A percentile compares a stretch with the other conserved stretches of the same genome.
These are phyloP conservation scores for Colaptes auratus DNA, from an alignment of 2,113 vertebrate species.

Conservation along the genomic window DNA sequence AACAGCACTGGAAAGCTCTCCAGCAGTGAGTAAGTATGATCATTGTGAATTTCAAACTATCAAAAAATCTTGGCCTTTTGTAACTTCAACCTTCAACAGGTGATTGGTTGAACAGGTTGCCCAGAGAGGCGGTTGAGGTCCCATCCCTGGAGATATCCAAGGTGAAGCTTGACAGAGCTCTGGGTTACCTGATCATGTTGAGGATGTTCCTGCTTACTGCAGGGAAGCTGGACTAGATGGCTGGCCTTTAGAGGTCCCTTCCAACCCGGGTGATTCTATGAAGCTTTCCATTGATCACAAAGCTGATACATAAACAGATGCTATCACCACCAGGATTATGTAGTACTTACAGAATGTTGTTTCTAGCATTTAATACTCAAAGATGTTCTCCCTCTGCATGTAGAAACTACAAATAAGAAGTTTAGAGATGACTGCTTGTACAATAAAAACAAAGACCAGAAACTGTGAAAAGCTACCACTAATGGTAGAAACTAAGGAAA, in stretches of 20 bases:
- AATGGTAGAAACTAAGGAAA: neutral
- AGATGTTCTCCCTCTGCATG: neutral
- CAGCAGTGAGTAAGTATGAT: neutral
- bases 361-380: neutral
- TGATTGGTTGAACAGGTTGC: neutral
- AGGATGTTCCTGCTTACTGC: no score
- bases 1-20: neutral
- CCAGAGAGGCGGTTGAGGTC: no score
- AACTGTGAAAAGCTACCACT: neutral
- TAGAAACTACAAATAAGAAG: neutral
- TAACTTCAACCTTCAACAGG: neutral
- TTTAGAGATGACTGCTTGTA: neutral
- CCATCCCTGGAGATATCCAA: no score
- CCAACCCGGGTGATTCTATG: no score
- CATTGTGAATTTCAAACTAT: neutral
- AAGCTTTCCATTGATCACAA: neutral
- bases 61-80: neutral
- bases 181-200: no score
- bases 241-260: no score
- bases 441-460: neutral
- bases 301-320: neutral
- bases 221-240: no score
- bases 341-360: neutral
- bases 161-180: no score
- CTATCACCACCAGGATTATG: neutral